Conservation (phyloP, 2,888 invertebrate genomes). For the Aquatica leii region DNA sequence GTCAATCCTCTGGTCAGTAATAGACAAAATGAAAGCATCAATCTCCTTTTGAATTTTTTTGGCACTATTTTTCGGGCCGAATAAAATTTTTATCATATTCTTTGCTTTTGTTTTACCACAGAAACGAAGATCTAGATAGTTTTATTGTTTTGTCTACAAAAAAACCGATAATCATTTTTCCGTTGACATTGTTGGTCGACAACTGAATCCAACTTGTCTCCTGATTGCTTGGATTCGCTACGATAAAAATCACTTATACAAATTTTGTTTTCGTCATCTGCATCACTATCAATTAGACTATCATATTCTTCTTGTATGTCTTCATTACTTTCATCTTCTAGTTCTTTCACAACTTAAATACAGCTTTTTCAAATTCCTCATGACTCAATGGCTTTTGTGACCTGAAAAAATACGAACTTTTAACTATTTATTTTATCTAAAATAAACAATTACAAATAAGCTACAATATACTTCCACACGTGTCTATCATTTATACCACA, state of each 20-base stretch:
- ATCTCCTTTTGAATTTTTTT: background rate
- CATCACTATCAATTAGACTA: slow-evolving; percentile 29
- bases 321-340: slow-evolving; percentile 15
- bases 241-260: slow-evolving; percentile 17
- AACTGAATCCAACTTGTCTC: background rate
- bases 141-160: background rate
- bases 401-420: too few species aligned
- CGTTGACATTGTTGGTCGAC: too few species aligned
- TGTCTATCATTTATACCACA: too few species aligned
- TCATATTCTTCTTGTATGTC: slow-evolving; percentile 1
- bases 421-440: too few species aligned
- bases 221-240: slow-evolving; percentile 23
- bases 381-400: too few species aligned
- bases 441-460: too few species aligned
- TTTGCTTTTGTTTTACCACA: slow-evolving; percentile 6
- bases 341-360: slow-evolving; percentile 4
- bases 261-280: slow-evolving; percentile 6
- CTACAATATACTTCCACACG: too few species aligned
- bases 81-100: slow-evolving; percentile 1
- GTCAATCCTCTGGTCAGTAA: background rate
- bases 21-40: background rate
- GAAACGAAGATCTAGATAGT: background rate
- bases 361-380: slow-evolving; percentile 20
- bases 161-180: background rate
- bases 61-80: slow-evolving; percentile 5